Conservation (phyloP, 2,888 invertebrate genomes). For the Epinotia demarniana region DNA sequence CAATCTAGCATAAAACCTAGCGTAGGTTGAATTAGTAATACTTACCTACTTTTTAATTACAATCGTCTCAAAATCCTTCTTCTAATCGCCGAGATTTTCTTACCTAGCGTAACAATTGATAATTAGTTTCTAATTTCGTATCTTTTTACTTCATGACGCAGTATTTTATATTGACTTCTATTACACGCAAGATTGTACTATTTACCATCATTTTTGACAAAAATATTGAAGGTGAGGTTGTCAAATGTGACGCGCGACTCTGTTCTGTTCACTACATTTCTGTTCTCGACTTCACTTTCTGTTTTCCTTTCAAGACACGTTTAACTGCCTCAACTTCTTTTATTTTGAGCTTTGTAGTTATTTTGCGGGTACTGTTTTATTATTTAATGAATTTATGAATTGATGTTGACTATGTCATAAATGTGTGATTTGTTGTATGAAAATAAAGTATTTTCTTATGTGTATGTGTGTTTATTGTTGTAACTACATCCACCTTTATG, state of each 20-base stretch:
- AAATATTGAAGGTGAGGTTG: slow-evolving; percentile 76
- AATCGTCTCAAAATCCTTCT: slow-evolving; percentile 44
- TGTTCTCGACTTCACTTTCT: slow-evolving; percentile 24
- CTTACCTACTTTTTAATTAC: slow-evolving; percentile 40
- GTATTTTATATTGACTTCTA: slow-evolving; percentile 30
- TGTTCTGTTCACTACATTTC: slow-evolving; percentile 23
- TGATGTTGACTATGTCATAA: slow-evolving; percentile 60
- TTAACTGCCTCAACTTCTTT: slow-evolving; percentile 78
- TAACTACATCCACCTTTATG: neutral
- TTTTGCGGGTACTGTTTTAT: slow-evolving; percentile 51
- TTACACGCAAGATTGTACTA: slow-evolving; percentile 50
- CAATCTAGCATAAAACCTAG: slow-evolving; percentile 49
- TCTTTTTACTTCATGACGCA: slow-evolving; percentile 24
- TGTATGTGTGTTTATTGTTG: slow-evolving; percentile 24
- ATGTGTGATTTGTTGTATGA: slow-evolving; percentile 64
- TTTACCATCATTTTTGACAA: slow-evolving; percentile 63
- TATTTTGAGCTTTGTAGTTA: slow-evolving; percentile 64
- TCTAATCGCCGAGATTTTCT: slow-evolving; percentile 32
- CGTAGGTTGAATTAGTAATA: slow-evolving; percentile 27
- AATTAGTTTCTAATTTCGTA: slow-evolving; percentile 21
- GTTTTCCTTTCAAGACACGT: slow-evolving; percentile 54
- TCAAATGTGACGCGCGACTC: slow-evolving; percentile 65
- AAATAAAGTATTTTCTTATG: slow-evolving; percentile 62
- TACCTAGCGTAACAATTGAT: slow-evolving; percentile 16
- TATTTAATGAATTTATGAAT: slow-evolving; percentile 63